These are phyloP conservation scores for Ceratosolen fusciceps DNA, from an alignment of 1,140 invertebrate genomes.

Conservation along the genomic window DNA sequence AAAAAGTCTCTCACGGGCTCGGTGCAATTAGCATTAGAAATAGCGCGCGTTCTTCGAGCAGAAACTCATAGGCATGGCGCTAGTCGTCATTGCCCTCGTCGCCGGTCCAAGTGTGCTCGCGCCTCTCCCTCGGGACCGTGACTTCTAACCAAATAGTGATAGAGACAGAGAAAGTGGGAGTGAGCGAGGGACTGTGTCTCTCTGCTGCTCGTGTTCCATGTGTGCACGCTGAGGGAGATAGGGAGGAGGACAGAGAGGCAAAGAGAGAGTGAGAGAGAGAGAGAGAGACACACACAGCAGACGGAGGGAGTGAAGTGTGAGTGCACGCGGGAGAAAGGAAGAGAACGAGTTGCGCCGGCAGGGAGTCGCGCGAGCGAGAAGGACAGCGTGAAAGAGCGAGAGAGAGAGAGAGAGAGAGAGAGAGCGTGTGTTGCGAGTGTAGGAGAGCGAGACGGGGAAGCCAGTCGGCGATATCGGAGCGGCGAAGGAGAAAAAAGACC, in stretches of 20 bases:
- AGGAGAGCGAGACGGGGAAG: neutral
- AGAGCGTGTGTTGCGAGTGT: neutral
- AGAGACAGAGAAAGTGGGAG: neutral
- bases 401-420: neutral
- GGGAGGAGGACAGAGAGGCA: neutral
- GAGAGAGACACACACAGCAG: neutral
- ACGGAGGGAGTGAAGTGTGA: neutral
- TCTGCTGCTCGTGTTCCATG: too few species aligned
- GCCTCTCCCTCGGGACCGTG: neutral
- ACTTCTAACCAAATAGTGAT: neutral
- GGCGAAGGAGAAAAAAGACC: neutral
- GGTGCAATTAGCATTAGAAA: neutral
- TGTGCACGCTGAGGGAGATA: neutral
- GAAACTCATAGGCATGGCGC: conserved; percentile 20
- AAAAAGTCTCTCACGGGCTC: neutral
- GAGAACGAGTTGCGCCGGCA: neutral
- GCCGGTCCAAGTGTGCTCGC: neutral
- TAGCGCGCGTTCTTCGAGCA: conserved; percentile 40
- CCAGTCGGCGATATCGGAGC: neutral
- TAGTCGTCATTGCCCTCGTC: conserved; percentile 13
- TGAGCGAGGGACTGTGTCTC: too few species aligned
- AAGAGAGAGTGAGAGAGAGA: neutral
- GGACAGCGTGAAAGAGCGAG: neutral
- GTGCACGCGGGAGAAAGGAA: neutral
- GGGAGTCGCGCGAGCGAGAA: neutral